These are phyloP conservation scores for Volucella bombylans DNA, from an alignment of 2,888 invertebrate genomes.

Conservation along the genomic window DNA sequence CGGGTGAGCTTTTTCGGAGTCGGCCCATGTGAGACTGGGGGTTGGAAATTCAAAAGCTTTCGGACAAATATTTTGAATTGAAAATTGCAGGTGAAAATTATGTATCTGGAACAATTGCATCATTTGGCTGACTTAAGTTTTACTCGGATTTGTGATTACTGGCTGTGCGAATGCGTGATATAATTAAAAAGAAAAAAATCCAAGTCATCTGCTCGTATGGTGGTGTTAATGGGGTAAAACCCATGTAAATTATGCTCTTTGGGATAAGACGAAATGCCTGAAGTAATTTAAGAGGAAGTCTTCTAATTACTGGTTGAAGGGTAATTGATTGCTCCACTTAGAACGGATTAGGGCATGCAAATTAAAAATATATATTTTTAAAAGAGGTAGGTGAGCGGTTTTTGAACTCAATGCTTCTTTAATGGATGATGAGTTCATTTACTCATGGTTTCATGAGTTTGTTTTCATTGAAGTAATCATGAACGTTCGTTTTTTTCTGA, in stretches of 20 bases:
- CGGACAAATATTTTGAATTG: slow-evolving; percentile 35
- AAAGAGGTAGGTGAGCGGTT: background rate
- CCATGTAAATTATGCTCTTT: slow-evolving; percentile 3
- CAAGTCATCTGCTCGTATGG: background rate
- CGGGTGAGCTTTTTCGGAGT: slow-evolving; percentile 59
- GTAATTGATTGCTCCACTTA: slow-evolving; percentile 12
- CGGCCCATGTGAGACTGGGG: background rate
- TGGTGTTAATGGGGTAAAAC: background rate
- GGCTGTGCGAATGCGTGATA: slow-evolving; percentile 16
- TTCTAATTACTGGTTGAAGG: slow-evolving; percentile 35
- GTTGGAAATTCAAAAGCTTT: slow-evolving; percentile 22
- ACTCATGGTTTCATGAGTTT: too few species aligned
- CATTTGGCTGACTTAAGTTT: slow-evolving; percentile 34
- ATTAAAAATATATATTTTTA: background rate
- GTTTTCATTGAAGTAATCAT: too few species aligned
- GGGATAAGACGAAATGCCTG: background rate
- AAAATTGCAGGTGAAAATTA: slow-evolving; percentile 44
- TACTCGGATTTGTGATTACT: background rate
- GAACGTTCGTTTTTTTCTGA: too few species aligned
- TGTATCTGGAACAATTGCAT: slow-evolving; percentile 4
- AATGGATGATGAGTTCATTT: too few species aligned
- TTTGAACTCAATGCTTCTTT: too few species aligned
- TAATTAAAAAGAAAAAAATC: background rate
- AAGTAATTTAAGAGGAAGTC: slow-evolving; percentile 41
- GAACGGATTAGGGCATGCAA: background rate